Percentiles rank a stretch among this genome's conserved stretches.
Conservation (phyloP, 2,113 vertebrate species). For the Desmodus rotundus region DNA sequence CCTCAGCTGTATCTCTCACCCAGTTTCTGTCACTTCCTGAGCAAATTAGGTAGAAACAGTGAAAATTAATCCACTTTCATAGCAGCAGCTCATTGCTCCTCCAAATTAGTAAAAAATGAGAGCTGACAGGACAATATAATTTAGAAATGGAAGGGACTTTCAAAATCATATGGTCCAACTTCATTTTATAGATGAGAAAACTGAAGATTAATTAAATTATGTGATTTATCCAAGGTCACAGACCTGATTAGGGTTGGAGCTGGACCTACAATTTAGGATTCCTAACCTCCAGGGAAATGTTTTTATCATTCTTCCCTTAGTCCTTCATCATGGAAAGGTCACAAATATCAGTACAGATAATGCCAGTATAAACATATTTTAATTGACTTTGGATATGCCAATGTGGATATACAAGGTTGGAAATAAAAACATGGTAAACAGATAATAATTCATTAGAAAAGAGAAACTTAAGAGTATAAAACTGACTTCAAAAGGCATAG, state of each 20-base stretch:
- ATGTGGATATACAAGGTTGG: not conserved
- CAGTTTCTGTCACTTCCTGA: not conserved
- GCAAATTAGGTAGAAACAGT: not conserved
- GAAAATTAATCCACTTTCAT: conserved; percentile 11
- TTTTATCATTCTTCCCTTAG: not conserved
- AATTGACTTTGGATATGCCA: not conserved
- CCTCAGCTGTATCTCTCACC: not conserved
- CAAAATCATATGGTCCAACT: conserved; percentile 35
- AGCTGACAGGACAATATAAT: conserved; percentile 31
- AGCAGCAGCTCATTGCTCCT: conserved; percentile 43
- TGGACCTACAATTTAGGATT: not conserved
- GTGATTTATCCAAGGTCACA: conserved; percentile 33
- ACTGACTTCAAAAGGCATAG: not conserved
- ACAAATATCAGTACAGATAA: not conserved
- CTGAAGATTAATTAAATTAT: conserved; percentile 49
- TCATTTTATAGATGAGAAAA: conserved; percentile 64
- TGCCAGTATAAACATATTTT: not conserved
- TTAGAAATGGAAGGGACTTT: conserved; percentile 39
- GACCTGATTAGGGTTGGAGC: not conserved
- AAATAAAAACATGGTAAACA: not conserved
- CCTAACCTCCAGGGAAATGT: not conserved
- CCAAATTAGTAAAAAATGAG: conserved; percentile 55
- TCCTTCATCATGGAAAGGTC: not conserved
- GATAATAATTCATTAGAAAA: not conserved
- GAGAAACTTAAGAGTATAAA: not conserved